Evolutionary conservation across 2,797 vertebrate genomes (phyloP).

Genomic region (Lacerta agilis): DNA sequence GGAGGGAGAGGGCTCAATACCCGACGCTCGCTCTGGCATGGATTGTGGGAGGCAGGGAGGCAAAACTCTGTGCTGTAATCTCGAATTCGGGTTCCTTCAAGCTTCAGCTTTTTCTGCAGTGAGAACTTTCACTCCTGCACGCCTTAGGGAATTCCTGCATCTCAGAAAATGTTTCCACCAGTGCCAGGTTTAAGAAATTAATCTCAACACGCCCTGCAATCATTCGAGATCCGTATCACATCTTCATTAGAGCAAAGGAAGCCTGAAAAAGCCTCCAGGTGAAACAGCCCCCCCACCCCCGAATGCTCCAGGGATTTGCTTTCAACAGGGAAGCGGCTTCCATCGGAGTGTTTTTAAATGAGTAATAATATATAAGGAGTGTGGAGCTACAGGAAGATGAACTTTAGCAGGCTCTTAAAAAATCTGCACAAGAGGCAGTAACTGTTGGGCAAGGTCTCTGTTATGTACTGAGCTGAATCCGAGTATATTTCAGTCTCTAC

Average conservation of each 20-base stretch:
- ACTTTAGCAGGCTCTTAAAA: background rate
- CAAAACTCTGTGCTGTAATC: no score
- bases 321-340: no score
- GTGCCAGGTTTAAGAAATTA: background rate
- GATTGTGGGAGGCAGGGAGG: no score
- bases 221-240: background rate
- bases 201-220: background rate
- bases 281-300: background rate
- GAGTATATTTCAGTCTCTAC: no score
- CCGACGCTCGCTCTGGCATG: no score
- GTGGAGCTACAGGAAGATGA: background rate
- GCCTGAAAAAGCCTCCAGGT: no score
- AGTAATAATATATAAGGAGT: background rate
- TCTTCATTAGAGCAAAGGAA: background rate
- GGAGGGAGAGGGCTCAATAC: no score
- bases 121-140: background rate
- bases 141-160: background rate
- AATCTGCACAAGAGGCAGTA: background rate
- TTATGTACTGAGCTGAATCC: no score
- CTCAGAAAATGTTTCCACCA: accelerated
- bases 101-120: no score
- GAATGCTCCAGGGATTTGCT: background rate
- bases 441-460: background rate
- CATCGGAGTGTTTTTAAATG: background rate
- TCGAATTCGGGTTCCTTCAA: no score